Conservation (phyloP, 2,888 invertebrate genomes). For the Chelonus formosanus region DNA sequence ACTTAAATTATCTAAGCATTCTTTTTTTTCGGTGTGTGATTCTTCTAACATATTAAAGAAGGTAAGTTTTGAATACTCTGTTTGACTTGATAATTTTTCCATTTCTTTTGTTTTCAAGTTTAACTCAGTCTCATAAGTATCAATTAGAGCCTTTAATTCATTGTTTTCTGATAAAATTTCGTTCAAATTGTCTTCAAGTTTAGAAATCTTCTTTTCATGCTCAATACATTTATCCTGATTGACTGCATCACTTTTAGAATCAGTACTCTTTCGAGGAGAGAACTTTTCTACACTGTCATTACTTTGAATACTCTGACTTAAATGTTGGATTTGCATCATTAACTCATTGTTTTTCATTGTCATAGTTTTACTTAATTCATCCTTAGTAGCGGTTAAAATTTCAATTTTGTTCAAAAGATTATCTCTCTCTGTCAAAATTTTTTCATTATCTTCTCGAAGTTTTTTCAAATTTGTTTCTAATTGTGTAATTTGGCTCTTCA, state of each 20-base stretch:
- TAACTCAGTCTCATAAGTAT: conserved; percentile 65
- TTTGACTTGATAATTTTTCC: conserved; percentile 49
- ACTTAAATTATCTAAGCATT: conserved; percentile 41
- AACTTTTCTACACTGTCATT: not conserved
- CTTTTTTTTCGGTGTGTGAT: conserved; percentile 20
- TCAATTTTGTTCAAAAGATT: conserved; percentile 76
- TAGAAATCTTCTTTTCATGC: conserved; percentile 63
- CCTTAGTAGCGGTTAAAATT: conserved; percentile 78
- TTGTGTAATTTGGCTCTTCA: conserved; percentile 73
- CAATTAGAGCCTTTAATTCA: conserved; percentile 69
- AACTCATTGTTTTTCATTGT: conserved; percentile 78
- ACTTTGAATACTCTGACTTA: not conserved
- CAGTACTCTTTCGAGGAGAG: not conserved
- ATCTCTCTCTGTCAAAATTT: conserved; percentile 75
- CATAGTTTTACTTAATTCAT: conserved; percentile 79
- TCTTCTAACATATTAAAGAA: conserved; percentile 52
- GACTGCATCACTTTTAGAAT: too few relatives aligned
- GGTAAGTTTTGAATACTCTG: conserved; percentile 49
- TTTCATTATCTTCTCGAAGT: conserved; percentile 69
- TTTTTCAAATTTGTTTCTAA: conserved; percentile 75
- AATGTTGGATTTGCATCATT: conserved; percentile 67
- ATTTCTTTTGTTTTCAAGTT: conserved; percentile 47
- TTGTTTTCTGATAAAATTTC: conserved; percentile 73
- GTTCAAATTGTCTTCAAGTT: conserved; percentile 68
- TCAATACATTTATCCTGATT: conserved; percentile 36